Percentiles rank a stretch among this genome's conserved stretches.
Conservation (phyloP, 2,113 vertebrate species). For the Terrapene triunguis region DNA sequence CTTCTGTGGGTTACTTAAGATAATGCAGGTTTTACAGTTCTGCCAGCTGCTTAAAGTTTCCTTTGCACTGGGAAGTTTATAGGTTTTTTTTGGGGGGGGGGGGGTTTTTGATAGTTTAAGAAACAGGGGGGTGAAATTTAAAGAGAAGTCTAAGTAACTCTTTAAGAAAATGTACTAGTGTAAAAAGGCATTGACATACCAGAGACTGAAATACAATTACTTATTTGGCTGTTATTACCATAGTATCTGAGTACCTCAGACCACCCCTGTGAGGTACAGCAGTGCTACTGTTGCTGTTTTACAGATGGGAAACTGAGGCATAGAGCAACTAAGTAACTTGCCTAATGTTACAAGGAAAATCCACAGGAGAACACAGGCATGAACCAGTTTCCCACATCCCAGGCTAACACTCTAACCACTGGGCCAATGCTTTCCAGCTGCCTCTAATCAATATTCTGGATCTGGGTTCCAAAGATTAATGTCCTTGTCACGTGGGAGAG, state of each 20-base stretch:
- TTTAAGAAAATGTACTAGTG: background rate
- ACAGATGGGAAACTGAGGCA: background rate
- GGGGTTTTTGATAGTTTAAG: conserved; percentile 17
- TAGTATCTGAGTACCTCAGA: background rate
- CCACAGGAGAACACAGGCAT: background rate
- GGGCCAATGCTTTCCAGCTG: too few species aligned
- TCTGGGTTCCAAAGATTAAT: background rate
- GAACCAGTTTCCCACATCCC: background rate
- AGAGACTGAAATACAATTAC: background rate
- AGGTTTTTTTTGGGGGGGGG: background rate
- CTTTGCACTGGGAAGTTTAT: conserved; percentile 27
- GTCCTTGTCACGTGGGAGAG: background rate
- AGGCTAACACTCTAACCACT: too few species aligned
- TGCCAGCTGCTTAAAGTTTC: background rate
- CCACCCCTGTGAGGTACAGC: background rate
- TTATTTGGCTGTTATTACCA: background rate
- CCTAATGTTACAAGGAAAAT: background rate
- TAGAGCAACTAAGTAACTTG: background rate
- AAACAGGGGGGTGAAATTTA: conserved; percentile 15
- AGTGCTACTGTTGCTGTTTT: background rate
- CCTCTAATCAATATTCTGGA: too few species aligned
- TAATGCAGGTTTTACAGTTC: conserved; percentile 9
- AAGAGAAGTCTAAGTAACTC: background rate
- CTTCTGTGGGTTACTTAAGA: conserved; percentile 1
- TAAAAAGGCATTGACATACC: background rate